Evolutionary conservation across 2,888 invertebrate species (phyloP).

Genomic region (Marronus borbonicus): DNA sequence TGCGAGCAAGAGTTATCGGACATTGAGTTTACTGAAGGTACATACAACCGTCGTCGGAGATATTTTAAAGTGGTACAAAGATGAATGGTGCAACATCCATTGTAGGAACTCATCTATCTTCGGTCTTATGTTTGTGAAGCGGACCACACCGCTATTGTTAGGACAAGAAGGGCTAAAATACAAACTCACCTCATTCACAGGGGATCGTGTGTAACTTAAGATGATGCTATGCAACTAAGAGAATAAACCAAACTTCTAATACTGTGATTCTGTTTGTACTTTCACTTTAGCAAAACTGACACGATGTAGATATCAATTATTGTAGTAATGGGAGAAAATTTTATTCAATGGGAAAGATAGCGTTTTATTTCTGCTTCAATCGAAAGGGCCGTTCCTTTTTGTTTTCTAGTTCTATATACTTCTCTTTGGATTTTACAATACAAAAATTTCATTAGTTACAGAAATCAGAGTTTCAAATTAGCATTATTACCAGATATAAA

Average conservation of each 20-base stretch:
- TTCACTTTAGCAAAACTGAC: no score
- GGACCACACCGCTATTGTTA: conserved; percentile 67
- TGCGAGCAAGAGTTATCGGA: conserved; percentile 3
- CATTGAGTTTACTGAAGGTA: background rate
- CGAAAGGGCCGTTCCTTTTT: no score
- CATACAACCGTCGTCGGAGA: conserved; percentile 23
- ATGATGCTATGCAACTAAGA: conserved; percentile 3
- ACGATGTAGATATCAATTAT: no score
- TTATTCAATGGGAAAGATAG: no score
- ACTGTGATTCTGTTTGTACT: background rate
- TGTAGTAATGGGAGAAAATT: no score
- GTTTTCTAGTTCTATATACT: no score
- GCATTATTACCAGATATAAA: no score
- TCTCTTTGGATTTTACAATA: no score
- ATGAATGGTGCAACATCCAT: conserved; percentile 61
- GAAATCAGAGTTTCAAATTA: no score
- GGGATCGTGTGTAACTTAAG: conserved; percentile 34
- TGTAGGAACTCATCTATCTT: conserved; percentile 67
- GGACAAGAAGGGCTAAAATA: conserved; percentile 22
- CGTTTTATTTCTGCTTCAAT: no score
- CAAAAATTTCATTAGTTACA: no score
- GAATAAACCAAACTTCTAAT: background rate
- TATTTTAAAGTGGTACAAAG: conserved; percentile 58
- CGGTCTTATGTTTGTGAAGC: conserved; percentile 68
- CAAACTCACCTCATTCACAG: conserved; percentile 35